Conservation (phyloP, 2,888 invertebrate species). For the Acrobasis consociella region DNA sequence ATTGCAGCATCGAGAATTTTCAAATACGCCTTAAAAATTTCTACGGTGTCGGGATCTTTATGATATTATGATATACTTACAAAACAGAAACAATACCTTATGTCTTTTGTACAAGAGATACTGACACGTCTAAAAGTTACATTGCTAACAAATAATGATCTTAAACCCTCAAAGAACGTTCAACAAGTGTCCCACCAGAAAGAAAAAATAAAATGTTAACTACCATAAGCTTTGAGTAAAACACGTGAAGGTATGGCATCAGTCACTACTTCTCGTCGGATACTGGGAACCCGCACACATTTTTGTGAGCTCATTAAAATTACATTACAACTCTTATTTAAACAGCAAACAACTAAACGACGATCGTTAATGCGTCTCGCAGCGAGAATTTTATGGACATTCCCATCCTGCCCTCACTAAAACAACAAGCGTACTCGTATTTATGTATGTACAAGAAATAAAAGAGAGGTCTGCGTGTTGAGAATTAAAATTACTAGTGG, state of each 20-base stretch:
- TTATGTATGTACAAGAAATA: constrained; percentile 25
- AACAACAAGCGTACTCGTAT: constrained; percentile 25
- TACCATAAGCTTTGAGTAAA: constrained; percentile 26
- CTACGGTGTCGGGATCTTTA: too few species aligned
- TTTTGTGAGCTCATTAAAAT: constrained; percentile 80
- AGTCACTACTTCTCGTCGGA: constrained; percentile 40
- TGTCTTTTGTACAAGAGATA: too few species aligned
- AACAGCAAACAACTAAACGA: constrained; percentile 79
- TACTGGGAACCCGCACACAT: constrained; percentile 63
- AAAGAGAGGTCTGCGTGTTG: constrained; percentile 27
- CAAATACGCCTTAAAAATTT: too few species aligned
- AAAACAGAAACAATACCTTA: too few species aligned
- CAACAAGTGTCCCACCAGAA: constrained; percentile 14
- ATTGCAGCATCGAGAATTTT: too few species aligned
- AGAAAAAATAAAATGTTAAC: constrained; percentile 29
- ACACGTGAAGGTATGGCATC: constrained; percentile 28
- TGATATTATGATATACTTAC: too few species aligned
- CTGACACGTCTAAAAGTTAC: too few species aligned
- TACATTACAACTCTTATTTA: constrained; percentile 79
- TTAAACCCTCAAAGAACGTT: not conserved
- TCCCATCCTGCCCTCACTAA: constrained; percentile 43
- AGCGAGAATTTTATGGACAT: constrained; percentile 71
- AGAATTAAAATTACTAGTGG: constrained; percentile 25
- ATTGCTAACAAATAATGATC: too few species aligned
- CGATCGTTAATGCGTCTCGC: constrained; percentile 72